Evolutionary conservation across 2,113 vertebrate species (phyloP), one percentile per base, ranked within the genome.

Genomic region (Xiphias gladius): DNA sequence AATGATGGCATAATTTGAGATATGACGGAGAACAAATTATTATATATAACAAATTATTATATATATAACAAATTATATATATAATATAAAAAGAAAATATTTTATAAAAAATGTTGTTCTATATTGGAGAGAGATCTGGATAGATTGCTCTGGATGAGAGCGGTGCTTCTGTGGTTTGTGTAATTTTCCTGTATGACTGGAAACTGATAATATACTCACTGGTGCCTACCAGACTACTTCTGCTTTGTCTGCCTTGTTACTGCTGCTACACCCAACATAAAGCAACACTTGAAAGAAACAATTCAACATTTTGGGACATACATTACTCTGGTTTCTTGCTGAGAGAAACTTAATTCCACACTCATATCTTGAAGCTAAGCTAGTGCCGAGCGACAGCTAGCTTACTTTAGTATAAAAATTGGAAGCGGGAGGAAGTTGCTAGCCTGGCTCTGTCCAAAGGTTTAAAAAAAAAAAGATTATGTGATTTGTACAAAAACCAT

Each of bases 181-280:
- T 90, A 90, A 88, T 82, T 91, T 86, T 91, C 86, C 52, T 90
- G 88, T 93, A 88, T 90, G 91, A 93, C 83, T 93, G 93, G 86
- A 93, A 94, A 90, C 73, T 86, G 83, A 89, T 89, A 94, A 92
- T 91, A 92, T 88, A 92, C 89, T 92, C 86, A 92, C 88, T 93
- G 92, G 88, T 92, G 87, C 88, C 86, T 90, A 88, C 91, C 89
- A 93, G 89, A 90, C 76, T 79, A 79, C 78, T 76, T 61, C 76
- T 82, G 77, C 74, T 87, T 88, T 87, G 80, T 92, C 76, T 76
- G 86, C 74, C 63, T 90, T 82, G 58, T 91, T 86, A 79, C 80
- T 91, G 58, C 41, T 66, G 57, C 63, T 39, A 32, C 46, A 61
- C 58, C 16, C 16, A 61, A 26, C 7, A 52, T 50, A 50, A 50